Conservation (phyloP, 2,888 invertebrate genomes). For the Ennomos erosarius region DNA sequence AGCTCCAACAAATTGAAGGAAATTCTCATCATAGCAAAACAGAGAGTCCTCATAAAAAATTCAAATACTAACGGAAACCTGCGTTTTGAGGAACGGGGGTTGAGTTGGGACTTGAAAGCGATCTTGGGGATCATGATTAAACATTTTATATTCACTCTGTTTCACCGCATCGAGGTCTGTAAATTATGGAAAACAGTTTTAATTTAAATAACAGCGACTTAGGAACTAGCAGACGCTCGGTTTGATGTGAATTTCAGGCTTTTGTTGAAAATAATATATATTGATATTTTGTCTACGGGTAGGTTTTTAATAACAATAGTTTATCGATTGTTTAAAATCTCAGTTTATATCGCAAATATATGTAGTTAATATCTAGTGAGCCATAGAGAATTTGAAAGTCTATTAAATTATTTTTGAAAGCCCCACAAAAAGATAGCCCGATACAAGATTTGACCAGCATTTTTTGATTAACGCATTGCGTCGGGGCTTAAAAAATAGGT, state of each 20-base stretch:
- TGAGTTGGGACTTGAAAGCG: constrained; percentile 45
- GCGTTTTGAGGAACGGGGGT: constrained; percentile 42
- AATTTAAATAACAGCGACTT: constrained; percentile 37
- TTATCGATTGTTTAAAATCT: no score
- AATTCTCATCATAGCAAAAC: background rate
- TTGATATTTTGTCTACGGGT: no score
- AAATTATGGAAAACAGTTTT: constrained; percentile 51
- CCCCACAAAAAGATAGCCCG: no score
- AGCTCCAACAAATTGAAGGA: no score
- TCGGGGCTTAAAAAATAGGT: no score
- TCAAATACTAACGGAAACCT: constrained; percentile 56
- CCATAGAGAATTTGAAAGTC: no score
- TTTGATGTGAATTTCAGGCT: constrained; percentile 11
- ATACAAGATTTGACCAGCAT: no score
- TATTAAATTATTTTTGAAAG: no score
- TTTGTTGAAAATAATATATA: constrained; percentile 14
- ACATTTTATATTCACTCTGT: constrained; percentile 70
- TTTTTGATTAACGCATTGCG: no score
- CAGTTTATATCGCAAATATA: no score
- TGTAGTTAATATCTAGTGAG: no score
- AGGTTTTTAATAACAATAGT: no score
- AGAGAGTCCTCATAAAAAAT: constrained; percentile 61
- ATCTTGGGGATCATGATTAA: constrained; percentile 67
- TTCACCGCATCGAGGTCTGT: constrained; percentile 46
- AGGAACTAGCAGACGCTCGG: constrained; percentile 13